phyloP scores from a whole-genome alignment of 1,140 invertebrate genomes.

The Prorops nasuta region DNA sequence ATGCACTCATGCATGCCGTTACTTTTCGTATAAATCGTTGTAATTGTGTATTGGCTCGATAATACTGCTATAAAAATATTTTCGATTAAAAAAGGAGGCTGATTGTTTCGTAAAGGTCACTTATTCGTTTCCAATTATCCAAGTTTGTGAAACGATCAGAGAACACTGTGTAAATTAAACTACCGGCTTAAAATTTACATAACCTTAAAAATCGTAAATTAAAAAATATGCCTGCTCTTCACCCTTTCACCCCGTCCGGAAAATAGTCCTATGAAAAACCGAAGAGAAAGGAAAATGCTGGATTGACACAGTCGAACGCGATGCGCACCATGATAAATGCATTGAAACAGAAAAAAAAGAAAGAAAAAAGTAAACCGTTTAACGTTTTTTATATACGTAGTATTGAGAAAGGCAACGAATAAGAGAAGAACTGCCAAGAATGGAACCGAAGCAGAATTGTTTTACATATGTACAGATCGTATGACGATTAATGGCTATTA shows the following conservation, averaged over 20 bases:
- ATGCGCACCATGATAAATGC: no score
- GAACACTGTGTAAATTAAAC: no score
- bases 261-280: no score
- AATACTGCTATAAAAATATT: slow-evolving; percentile 21
- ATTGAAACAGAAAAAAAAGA: no score
- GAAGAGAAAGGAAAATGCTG: slow-evolving; percentile 7
- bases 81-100: slow-evolving; percentile 9
- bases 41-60: no score
- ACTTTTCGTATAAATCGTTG: slow-evolving; percentile 14
- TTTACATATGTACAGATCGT: slow-evolving; percentile 8
- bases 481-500: neutral
- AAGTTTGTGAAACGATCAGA: neutral
- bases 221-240: no score
- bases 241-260: no score
- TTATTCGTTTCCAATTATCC: neutral
- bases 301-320: slow-evolving; percentile 3
- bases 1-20: slow-evolving; percentile 7
- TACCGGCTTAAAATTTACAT: no score
- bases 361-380: no score
- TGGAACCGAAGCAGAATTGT: neutral
- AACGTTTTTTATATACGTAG: no score
- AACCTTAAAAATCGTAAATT: no score
- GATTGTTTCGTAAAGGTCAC: neutral
- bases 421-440: neutral
- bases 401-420: slow-evolving; percentile 3